phyloP scores from a whole-genome alignment of 2,797 vertebrate genomes.

The Cottoperca gobio region DNA sequence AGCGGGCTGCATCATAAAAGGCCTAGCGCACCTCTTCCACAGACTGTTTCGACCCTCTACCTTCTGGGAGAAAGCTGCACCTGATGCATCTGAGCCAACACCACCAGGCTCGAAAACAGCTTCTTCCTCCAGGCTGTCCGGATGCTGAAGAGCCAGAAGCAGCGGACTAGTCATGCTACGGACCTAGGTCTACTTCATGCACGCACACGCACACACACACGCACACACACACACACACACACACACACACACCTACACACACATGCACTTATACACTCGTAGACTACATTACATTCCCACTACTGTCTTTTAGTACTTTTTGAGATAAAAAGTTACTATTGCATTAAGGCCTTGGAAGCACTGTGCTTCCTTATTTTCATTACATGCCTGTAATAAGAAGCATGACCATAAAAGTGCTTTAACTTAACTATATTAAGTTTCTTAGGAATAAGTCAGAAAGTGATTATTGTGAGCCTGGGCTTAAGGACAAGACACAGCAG shows the following conservation, averaged over 20 bases:
- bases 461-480: conserved; percentile 29
- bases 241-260: background rate
- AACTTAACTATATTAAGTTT: conserved; percentile 9
- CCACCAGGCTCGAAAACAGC: background rate
- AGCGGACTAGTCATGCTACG: background rate
- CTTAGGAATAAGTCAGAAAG: conserved; percentile 15
- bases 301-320: background rate
- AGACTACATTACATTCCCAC: background rate
- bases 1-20: background rate
- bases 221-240: background rate
- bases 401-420: background rate
- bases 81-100: background rate
- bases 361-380: background rate
- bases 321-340: background rate
- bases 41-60: background rate
- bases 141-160: conserved; percentile 1
- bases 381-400: background rate
- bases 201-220: background rate
- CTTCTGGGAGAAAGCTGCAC: background rate
- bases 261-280: no score
- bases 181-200: background rate
- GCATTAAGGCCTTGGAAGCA: background rate
- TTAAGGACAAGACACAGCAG: conserved; percentile 27
- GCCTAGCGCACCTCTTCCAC: background rate
- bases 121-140: background rate